These are phyloP conservation scores for Oligia strigilis DNA, from an alignment of 2,888 invertebrate genomes.

Conservation along the genomic window DNA sequence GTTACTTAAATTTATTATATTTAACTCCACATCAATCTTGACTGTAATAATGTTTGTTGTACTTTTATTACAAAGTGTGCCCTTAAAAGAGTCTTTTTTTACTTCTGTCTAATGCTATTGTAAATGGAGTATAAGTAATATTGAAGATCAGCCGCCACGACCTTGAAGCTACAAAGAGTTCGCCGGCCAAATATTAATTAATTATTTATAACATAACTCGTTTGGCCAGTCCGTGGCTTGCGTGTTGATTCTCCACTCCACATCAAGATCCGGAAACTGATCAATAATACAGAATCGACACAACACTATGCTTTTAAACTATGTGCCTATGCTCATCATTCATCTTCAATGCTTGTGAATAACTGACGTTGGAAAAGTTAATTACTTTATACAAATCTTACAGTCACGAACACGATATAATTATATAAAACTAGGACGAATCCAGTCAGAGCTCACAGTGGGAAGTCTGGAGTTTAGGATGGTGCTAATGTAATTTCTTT, in stretches of 20 bases:
- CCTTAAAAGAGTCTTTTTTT: too few species aligned
- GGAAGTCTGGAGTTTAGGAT: constrained; percentile 5
- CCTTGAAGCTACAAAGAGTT: constrained; percentile 85
- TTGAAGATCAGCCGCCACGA: constrained; percentile 72
- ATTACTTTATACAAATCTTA: constrained; percentile 24
- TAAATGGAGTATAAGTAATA: too few species aligned
- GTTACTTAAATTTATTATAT: too few species aligned
- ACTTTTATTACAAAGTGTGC: too few species aligned
- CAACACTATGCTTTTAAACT: constrained; percentile 30
- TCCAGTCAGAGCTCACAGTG: background rate
- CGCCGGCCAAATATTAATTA: constrained; percentile 87
- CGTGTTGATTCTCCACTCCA: constrained; percentile 80
- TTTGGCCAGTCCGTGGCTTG: constrained; percentile 82
- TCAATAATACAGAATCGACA: constrained; percentile 60
- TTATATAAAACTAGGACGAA: constrained; percentile 7
- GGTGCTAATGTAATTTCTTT: background rate
- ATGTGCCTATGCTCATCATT: constrained; percentile 22
- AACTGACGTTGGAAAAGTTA: constrained; percentile 25
- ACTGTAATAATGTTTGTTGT: too few species aligned
- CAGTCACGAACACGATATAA: background rate
- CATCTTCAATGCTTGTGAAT: constrained; percentile 23
- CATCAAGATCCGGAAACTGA: constrained; percentile 69
- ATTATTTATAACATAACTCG: constrained; percentile 87
- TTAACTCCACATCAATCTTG: too few species aligned
- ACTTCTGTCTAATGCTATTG: too few species aligned